These are phyloP conservation scores for Aporrectodea caliginosa DNA, from an alignment of 1,140 invertebrate species.

Conservation along the genomic window DNA sequence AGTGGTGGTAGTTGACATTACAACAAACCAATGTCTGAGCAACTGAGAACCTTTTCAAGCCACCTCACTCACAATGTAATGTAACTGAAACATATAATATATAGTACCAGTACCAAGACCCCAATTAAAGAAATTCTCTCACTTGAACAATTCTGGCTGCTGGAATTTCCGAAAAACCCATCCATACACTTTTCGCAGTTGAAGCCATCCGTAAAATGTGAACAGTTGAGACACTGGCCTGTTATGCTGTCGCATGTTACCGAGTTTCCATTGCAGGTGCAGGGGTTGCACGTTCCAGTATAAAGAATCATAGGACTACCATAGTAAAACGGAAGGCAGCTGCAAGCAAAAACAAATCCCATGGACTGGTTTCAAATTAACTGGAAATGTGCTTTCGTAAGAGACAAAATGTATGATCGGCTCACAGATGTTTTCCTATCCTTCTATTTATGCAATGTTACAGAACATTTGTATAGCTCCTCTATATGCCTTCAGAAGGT, in stretches of 20 bases:
- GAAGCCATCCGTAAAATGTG: slow-evolving; percentile 78
- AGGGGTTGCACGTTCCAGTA: slow-evolving; percentile 19
- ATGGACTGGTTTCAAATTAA: not conserved
- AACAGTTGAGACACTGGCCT: slow-evolving; percentile 61
- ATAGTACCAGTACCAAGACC: no score
- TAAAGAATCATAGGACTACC: slow-evolving; percentile 13
- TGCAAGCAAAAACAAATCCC: not conserved
- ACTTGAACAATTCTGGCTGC: not conserved
- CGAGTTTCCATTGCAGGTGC: slow-evolving; percentile 28
- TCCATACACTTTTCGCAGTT: slow-evolving; percentile 88
- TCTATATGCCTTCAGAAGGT: no score
- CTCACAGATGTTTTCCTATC: not conserved
- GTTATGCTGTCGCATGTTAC: slow-evolving; percentile 13
- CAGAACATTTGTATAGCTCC: not conserved
- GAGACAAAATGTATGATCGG: not conserved
- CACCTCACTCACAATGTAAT: no score
- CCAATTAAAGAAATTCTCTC: no score
- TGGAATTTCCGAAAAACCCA: slow-evolving; percentile 57
- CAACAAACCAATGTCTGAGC: no score
- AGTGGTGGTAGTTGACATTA: no score
- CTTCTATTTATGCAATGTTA: not conserved
- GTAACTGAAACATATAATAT: no score
- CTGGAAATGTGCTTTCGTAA: not conserved
- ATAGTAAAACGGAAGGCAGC: slow-evolving; percentile 26
- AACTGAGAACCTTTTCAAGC: no score